Percentiles rank a stretch among this genome's conserved stretches.
Evolutionary conservation across 2,888 invertebrate species (phyloP).

Genomic region (Magallana nippona): DNA sequence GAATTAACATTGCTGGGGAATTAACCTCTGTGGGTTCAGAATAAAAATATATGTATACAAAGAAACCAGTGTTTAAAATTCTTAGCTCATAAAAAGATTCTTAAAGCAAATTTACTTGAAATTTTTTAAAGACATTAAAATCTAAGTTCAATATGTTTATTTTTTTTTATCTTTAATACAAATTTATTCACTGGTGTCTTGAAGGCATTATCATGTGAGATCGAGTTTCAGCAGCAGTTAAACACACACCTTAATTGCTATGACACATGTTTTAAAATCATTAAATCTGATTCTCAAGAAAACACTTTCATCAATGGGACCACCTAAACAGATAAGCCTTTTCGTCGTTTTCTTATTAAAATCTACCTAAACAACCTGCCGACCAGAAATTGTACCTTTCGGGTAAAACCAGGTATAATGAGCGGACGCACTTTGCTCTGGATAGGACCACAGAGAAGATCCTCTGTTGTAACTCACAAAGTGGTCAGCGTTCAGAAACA

Average conservation of each 20-base stretch:
- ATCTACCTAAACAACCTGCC: conserved; percentile 11
- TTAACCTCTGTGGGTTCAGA: too few species aligned
- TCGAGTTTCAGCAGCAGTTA: not conserved
- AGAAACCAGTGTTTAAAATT: too few species aligned
- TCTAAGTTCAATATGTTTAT: too few species aligned
- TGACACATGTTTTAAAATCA: not conserved
- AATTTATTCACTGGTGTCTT: too few species aligned
- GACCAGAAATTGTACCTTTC: not conserved
- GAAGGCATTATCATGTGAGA: not conserved
- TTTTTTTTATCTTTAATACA: too few species aligned
- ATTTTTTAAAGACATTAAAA: too few species aligned
- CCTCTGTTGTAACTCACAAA: not conserved
- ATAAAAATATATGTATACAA: too few species aligned
- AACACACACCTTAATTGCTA: not conserved
- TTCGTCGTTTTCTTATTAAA: not conserved
- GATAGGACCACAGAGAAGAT: not conserved
- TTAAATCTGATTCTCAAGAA: not conserved
- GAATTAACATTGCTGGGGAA: too few species aligned
- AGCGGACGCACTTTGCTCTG: not conserved
- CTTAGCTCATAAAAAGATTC: too few species aligned
- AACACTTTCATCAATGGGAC: not conserved
- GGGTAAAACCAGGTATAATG: not conserved
- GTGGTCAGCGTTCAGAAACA: not conserved
- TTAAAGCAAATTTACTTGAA: too few species aligned
- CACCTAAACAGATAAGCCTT: not conserved